Evolutionary conservation across 2,888 invertebrate species (phyloP).

Genomic region (Trachelus iudaicus): DNA sequence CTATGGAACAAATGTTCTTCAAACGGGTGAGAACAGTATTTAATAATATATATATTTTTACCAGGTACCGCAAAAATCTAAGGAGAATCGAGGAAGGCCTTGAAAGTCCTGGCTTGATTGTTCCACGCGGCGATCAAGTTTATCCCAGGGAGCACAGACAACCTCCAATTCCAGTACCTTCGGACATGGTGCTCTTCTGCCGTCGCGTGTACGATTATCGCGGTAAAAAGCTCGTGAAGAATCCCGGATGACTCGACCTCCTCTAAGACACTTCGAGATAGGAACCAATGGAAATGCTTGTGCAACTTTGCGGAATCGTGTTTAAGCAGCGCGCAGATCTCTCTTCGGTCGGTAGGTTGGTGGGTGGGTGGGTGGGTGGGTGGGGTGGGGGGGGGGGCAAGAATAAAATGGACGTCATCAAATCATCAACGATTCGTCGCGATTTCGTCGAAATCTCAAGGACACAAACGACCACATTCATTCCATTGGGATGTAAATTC

Average conservation of each 20-base stretch:
- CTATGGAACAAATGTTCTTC: neutral
- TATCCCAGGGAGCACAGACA: slow-evolving; percentile 71
- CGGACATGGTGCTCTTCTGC: slow-evolving; percentile 94
- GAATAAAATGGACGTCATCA: neutral
- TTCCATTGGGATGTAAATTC: neutral
- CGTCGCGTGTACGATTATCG: slow-evolving; percentile 95
- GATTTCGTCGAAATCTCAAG: neutral
- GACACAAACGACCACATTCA: neutral
- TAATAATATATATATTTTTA: slow-evolving; percentile 25
- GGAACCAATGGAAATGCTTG: slow-evolving; percentile 54
- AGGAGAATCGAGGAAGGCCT: slow-evolving; percentile 83
- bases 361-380: too few relatives aligned
- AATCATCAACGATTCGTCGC: neutral
- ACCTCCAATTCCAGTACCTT: slow-evolving; percentile 75
- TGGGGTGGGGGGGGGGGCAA: too few relatives aligned
- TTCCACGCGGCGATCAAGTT: slow-evolving; percentile 76
- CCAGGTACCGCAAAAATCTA: slow-evolving; percentile 86
- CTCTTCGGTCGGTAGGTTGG: slow-evolving; percentile 45
- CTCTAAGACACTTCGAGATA: slow-evolving; percentile 46
- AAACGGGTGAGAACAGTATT: neutral
- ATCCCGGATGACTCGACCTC: slow-evolving; percentile 64
- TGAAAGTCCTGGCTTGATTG: slow-evolving; percentile 76
- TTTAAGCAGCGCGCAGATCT: slow-evolving; percentile 55
- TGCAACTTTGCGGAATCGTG: slow-evolving; percentile 39
- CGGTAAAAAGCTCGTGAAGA: slow-evolving; percentile 73